phyloP scores from a whole-genome alignment of 2,797 vertebrate genomes.

The Notolabrus celidotus region DNA sequence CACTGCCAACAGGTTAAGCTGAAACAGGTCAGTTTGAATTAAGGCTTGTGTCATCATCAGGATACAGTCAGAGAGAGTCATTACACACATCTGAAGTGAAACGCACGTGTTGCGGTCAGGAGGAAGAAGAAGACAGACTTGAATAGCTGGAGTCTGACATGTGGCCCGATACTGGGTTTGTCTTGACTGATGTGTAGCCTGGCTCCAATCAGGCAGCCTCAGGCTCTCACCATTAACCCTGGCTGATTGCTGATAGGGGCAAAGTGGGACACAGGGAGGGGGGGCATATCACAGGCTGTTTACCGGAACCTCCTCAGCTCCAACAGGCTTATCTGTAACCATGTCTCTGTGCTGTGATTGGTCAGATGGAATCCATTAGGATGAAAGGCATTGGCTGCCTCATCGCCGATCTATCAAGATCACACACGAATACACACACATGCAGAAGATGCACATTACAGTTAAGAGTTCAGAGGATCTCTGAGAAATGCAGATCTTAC shows the following conservation, averaged over 20 bases:
- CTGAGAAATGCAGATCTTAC: conserved; percentile 27
- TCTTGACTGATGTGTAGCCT: conserved; percentile 77
- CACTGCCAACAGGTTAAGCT: conserved; percentile 41
- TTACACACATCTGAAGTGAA: conserved; percentile 45
- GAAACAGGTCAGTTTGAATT: conserved; percentile 49
- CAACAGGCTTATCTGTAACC: conserved; percentile 72
- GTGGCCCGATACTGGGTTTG: conserved; percentile 43
- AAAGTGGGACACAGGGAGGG: conserved; percentile 43
- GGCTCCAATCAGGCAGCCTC: conserved; percentile 79
- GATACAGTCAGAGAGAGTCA: conserved; percentile 42
- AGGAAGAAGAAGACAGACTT: conserved; percentile 43
- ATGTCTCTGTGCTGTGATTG: conserved; percentile 79
- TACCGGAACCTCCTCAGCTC: conserved; percentile 75
- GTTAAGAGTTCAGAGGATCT: conserved; percentile 37
- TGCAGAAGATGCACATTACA: conserved; percentile 23
- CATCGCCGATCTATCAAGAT: conserved; percentile 76
- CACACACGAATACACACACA: conserved; percentile 49
- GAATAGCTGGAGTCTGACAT: conserved; percentile 58
- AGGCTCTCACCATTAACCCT: conserved; percentile 75
- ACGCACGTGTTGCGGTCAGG: conserved; percentile 55
- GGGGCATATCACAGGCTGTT: conserved; percentile 66
- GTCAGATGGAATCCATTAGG: conserved; percentile 84
- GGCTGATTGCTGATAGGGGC: conserved; percentile 82
- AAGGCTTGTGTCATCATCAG: conserved; percentile 45
- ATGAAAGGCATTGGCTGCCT: conserved; percentile 81